Percentiles rank a stretch among this genome's conserved stretches.
These are phyloP conservation scores for Nematostella vectensis DNA, from an alignment of 92 coral and sea anemone species.

Conservation along the genomic window DNA sequence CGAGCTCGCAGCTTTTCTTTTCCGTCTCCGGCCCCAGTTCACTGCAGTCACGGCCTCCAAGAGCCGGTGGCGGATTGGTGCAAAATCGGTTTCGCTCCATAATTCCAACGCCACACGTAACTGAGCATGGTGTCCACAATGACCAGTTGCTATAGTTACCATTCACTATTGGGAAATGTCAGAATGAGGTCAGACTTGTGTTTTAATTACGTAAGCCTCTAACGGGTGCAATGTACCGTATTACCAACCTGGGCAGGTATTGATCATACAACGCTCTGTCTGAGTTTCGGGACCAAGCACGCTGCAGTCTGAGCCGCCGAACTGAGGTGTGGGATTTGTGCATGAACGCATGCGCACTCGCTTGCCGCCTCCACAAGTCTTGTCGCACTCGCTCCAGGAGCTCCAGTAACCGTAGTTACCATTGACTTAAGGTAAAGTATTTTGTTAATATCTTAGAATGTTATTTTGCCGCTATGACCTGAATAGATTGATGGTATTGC, in stretches of 20 bases:
- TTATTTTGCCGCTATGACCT: background rate
- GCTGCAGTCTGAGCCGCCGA: slow-evolving; percentile 78
- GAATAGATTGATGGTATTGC: too few relatives aligned
- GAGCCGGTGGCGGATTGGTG: slow-evolving; percentile 82
- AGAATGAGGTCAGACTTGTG: background rate
- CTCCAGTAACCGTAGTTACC: slow-evolving; percentile 84
- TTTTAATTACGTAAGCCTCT: background rate
- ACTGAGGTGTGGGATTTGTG: slow-evolving; percentile 71
- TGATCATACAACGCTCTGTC: slow-evolving; percentile 60
- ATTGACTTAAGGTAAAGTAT: slow-evolving; percentile 32
- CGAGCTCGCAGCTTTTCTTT: slow-evolving; percentile 88
- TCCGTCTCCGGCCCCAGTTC: slow-evolving; percentile 90
- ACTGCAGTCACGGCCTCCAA: slow-evolving; percentile 79
- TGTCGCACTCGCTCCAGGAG: slow-evolving; percentile 84
- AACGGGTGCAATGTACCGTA: background rate
- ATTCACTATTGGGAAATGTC: slow-evolving; percentile 32
- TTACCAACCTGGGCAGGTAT: slow-evolving; percentile 80
- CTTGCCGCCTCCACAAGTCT: slow-evolving; percentile 66
- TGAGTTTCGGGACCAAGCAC: slow-evolving; percentile 62
- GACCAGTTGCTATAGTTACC: slow-evolving; percentile 98
- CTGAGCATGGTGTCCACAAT: slow-evolving; percentile 93
- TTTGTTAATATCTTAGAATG: too few relatives aligned
- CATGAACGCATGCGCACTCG: slow-evolving; percentile 74
- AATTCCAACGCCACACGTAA: slow-evolving; percentile 90
- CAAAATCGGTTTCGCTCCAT: slow-evolving; percentile 82